Evolutionary conservation across 1,140 invertebrate species (phyloP), one percentile per base, ranked within the genome.

Genomic region (Hycleus cichorii): DNA sequence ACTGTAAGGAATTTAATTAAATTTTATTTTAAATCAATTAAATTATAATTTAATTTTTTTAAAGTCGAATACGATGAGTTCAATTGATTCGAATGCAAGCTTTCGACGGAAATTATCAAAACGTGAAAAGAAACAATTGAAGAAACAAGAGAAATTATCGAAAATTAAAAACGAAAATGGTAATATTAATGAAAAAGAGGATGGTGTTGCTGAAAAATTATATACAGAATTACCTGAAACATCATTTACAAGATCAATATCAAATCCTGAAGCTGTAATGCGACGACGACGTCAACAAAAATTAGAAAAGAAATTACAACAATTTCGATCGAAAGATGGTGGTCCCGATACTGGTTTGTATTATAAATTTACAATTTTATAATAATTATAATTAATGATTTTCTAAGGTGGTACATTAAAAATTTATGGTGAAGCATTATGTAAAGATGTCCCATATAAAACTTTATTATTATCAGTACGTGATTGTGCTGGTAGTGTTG

Each of bases 241-340:
- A 26, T 95, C 91, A 72, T 99, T 99, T 75, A 98, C 95, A 11
- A 81, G 97, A 60, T 97, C 93, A 62, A 98, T 99, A 71, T 98
- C 95, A 49, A 99, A 99, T 80, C 97, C 97, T 7, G 97, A 99
- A 80, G 94, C 95, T 53, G 97, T 99, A 53, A 98, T 99, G 97
- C 82, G 95, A 58, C 83, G 96, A 39, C 79, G 95, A 56, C 78
- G 97, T n/a, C 95, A 98, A 71, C 93, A 97, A 74, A 98, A 97
- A 74, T 79, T 99, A 46, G 96, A 99, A 75, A 88, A 91, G 67
- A 98, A 97, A 75, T 77, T 99, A 62, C 92, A 97, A 73, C 93
- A 98, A 74, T 98, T 98, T 76, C 82, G 91, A 26, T 93, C 89
- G 57, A 90, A 93, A 70, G 89, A 92, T 66, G 91, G 95, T 47